Base-by-base conservation (phyloP, 2,113 vertebrate species). In the Pyxicephalus adspersus region DNA sequence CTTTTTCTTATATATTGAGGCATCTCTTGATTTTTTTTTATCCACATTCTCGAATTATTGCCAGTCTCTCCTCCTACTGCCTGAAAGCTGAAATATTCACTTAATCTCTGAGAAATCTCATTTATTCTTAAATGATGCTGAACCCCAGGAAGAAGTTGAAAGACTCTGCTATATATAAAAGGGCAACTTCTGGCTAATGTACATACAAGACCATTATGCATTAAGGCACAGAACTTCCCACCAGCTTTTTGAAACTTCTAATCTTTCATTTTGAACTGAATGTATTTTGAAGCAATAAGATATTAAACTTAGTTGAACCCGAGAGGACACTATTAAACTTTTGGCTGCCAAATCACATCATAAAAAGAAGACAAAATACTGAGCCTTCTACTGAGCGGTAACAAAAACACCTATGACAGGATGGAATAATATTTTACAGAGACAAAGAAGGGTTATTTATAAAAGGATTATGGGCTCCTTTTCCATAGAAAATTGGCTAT, bases 61-160 rank as follows among this genome's bases (percentile, higher is more conserved):
- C 52, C 8, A 38, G 16, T 57, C 61, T 76, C 26, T 29, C 16
- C 61, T 22, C 52, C 50, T 68, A 28, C 63, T 23, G 57, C 38
- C 57, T 61, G 25, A 71, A 70, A 38, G 45, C 66, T 29, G 19
- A 20, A 72, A 71, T 71, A 64, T 61, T 63, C 77, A 52, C 20
- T 28, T 52, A 80, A 68, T 58, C 77, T 64, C 55, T 22, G 25
- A 22, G 19, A 63, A 51, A 63, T 80, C 38, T 80, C 55, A 80
- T 80, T 61, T 61, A 50, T 80, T 68, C 19, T 19, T 71, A 71
- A 52, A 63, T 45, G 23, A 80, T 70, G 23, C 51, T 34, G 25
- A 38, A 80, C 65, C 45, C 51, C 28, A 79, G 65, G 52, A 67
- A 68, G 7, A n/a, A 51, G 34, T 34, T 50, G 26, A 57, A 68